Conservation (phyloP, 2,888 invertebrate genomes). For the Corythucha ciliata region DNA sequence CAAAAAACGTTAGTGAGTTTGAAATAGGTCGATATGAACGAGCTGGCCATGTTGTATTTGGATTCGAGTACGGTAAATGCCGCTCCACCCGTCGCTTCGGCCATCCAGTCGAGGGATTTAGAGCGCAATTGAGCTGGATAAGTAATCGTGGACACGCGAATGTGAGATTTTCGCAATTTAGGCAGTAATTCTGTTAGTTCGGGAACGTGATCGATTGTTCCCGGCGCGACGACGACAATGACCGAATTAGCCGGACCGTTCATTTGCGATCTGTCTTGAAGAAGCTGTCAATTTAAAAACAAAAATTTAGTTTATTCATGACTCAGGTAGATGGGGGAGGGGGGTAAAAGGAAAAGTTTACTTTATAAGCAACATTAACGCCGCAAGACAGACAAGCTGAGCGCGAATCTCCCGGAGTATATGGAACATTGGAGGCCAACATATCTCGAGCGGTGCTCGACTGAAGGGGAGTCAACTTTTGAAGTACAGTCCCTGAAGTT, state of each 20-base stretch:
- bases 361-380: slow-evolving; percentile 40
- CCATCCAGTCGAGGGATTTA: slow-evolving; percentile 44
- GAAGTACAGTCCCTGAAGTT: slow-evolving; percentile 39
- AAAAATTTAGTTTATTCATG: too few species aligned
- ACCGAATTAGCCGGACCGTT: slow-evolving; percentile 48
- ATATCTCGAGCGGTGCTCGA: slow-evolving; percentile 41
- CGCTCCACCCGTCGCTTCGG: slow-evolving; percentile 43
- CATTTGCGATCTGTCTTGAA: slow-evolving; percentile 42
- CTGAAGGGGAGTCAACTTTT: slow-evolving; percentile 40
- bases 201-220: slow-evolving; percentile 43
- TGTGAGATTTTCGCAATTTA: slow-evolving; percentile 43
- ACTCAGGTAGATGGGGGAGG: too few species aligned
- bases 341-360: slow-evolving; percentile 25
- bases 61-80: slow-evolving; percentile 47
- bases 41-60: slow-evolving; percentile 46
- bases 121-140: slow-evolving; percentile 45
- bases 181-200: slow-evolving; percentile 42
- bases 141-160: slow-evolving; percentile 48
- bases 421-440: slow-evolving; percentile 46
- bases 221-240: slow-evolving; percentile 49
- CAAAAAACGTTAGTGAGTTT: slow-evolving; percentile 46
- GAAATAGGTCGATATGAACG: slow-evolving; percentile 48
- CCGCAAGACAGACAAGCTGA: slow-evolving; percentile 47
- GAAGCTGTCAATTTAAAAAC: slow-evolving; percentile 41
- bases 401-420: slow-evolving; percentile 45